A percentile compares a stretch with the other conserved stretches of the same genome.
These are phyloP conservation scores for Dufourea novaeangliae DNA, from an alignment of 1,140 invertebrate species.

Conservation along the genomic window DNA sequence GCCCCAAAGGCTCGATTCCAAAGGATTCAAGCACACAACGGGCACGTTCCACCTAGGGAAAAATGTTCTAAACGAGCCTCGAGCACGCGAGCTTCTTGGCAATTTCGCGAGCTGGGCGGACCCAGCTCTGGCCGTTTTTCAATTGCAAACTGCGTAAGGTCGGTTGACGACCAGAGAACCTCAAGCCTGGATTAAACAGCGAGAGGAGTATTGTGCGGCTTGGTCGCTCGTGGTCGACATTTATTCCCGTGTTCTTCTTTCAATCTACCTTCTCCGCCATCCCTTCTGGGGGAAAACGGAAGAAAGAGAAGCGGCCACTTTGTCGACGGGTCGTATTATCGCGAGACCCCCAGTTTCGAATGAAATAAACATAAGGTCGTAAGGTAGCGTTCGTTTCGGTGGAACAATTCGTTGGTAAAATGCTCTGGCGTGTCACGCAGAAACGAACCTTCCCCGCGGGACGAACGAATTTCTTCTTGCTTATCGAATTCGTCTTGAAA, in stretches of 20 bases:
- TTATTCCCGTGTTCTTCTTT: conserved; percentile 5
- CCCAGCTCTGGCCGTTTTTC: background rate
- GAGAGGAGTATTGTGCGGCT: background rate
- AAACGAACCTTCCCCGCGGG: background rate
- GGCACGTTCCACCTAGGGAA: background rate
- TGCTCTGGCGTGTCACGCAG: background rate
- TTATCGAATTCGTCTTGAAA: too few species aligned
- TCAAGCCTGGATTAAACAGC: background rate
- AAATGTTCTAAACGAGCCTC: background rate
- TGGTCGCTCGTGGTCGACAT: background rate
- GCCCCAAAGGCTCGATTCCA: conserved; percentile 27
- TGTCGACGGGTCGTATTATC: background rate
- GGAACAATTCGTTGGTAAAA: background rate
- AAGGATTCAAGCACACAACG: background rate
- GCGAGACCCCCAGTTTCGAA: conserved; percentile 11
- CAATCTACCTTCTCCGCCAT: background rate
- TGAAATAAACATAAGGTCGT: conserved; percentile 29
- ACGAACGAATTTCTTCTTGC: too few species aligned
- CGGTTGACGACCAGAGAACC: background rate
- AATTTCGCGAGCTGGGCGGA: background rate
- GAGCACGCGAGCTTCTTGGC: background rate
- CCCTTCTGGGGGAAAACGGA: background rate
- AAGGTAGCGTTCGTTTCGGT: conserved; percentile 10
- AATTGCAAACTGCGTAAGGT: conserved; percentile 14
- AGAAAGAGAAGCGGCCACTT: background rate